Base-by-base conservation (phyloP, 1,140 invertebrate species). In the Hyposmocoma kahamanoa region DNA sequence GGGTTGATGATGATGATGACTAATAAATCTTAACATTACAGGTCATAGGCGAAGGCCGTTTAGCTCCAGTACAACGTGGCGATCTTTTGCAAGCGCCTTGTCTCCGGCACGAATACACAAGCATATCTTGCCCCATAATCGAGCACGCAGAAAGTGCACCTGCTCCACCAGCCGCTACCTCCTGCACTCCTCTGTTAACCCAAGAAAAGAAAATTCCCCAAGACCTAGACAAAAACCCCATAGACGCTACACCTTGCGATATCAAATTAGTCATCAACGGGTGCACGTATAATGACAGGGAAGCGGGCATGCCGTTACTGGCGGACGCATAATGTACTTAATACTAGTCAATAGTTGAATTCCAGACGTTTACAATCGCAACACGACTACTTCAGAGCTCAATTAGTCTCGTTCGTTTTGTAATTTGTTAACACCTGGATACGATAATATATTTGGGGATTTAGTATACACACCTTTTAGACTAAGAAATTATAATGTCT, bases 101-200 rank as follows among this genome's bases (percentile, higher is more conserved):
- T 43, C 65, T 83, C 8, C 62, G 73, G 4, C 72, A 76, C 38
- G 81, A 84, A 52, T 74, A 72, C 49, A 72, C 79, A 8, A 84
- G 81, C 45, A 71, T 80, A n/a, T 84, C 81, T 15, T 84, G 81
- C 47, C 81, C 81, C 20, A 79, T 80, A 45, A 84, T 84, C 36
- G 79, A 84, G 56, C 71, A 73, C 32, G 56, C 62, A 4, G 73
- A 75, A 36, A 54, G 22, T 36, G 17, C 44, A 3, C 41, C 42
- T 3, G 1, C 47, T 0, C 22, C 26, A 1, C 53, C 42, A 0
- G 17, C 26, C 13, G 17, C 45, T 3, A 22, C 26, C 9, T 10
- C 54, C 4, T 44, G 39, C 38, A 22, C 26, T n/a, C 47, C 52
- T 0, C 26, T 51, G 0, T 18, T 43, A 20, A 13, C 47, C 8